These are phyloP conservation scores for Callosobruchus maculatus DNA, from an alignment of 2,888 invertebrate species.

Conservation along the genomic window DNA sequence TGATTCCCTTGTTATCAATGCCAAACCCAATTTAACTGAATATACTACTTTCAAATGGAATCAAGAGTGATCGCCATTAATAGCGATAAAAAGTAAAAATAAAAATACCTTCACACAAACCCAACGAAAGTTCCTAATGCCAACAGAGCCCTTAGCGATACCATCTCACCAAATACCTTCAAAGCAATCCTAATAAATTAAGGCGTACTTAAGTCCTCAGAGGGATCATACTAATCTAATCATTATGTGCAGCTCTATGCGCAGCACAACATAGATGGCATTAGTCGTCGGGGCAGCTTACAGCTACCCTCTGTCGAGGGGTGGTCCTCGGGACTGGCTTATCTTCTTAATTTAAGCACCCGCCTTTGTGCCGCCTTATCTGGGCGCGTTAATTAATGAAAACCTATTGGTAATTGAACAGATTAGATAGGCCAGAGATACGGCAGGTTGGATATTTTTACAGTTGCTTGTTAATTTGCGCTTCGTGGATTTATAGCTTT, in stretches of 20 bases:
- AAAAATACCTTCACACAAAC: neutral
- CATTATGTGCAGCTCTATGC: slow-evolving; percentile 1
- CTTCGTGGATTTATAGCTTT: neutral
- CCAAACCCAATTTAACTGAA: too few relatives aligned
- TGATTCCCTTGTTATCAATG: too few relatives aligned
- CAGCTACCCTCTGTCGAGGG: slow-evolving; percentile 17
- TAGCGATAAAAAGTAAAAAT: neutral
- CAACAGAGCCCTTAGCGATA: neutral
- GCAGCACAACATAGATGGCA: slow-evolving; percentile 4
- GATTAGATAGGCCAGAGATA: slow-evolving; percentile 20
- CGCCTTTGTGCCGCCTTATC: slow-evolving; percentile 21
- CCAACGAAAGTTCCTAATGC: neutral
- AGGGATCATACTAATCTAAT: slow-evolving; percentile 3
- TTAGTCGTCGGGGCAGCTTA: slow-evolving; percentile 23
- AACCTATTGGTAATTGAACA: slow-evolving; percentile 20
- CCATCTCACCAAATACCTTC: neutral
- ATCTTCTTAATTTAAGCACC: slow-evolving; percentile 24
- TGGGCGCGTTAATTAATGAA: slow-evolving; percentile 21
- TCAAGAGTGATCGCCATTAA: neutral
- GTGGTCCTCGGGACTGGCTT: slow-evolving; percentile 23
- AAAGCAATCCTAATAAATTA: slow-evolving; percentile 1
- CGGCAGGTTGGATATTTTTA: slow-evolving; percentile 2
- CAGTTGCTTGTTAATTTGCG: neutral
- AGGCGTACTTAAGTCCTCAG: neutral
- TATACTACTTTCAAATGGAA: neutral